Percentiles rank a stretch among this genome's conserved stretches.
These are phyloP conservation scores for Orius laevigatus DNA, from an alignment of 1,140 invertebrate species.

Conservation along the genomic window DNA sequence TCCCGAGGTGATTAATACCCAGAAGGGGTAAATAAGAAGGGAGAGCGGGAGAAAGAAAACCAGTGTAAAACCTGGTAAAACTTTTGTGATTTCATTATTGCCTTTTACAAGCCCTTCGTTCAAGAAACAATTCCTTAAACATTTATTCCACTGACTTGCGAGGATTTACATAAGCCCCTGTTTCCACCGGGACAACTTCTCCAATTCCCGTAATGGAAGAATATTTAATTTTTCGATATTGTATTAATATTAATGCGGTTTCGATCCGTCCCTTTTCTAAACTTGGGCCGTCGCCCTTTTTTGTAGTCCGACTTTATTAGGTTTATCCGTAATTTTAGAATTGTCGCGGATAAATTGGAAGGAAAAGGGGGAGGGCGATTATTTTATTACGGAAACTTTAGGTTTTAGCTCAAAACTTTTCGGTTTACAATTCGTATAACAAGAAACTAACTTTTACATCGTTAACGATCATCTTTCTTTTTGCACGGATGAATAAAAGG, in stretches of 20 bases:
- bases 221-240: slow-evolving; percentile 17
- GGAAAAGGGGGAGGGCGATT: no score
- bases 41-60: neutral
- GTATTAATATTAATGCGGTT: slow-evolving; percentile 15
- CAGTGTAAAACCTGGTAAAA: slow-evolving; percentile 3
- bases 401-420: no score
- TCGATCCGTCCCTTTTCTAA: neutral
- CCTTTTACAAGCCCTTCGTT: slow-evolving; percentile 1
- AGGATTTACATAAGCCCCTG: slow-evolving; percentile 12
- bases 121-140: slow-evolving; percentile 14
- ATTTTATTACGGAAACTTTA: no score
- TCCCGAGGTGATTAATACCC: neutral
- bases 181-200: slow-evolving; percentile 4
- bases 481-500: no score
- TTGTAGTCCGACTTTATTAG: no score
- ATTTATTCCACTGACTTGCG: slow-evolving; percentile 10
- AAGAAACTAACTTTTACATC: no score
- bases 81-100: slow-evolving; percentile 11
- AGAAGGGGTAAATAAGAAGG: neutral
- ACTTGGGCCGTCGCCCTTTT: no score
- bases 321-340: no score
- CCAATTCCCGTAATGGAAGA: slow-evolving; percentile 16
- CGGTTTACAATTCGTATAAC: no score
- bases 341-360: no score
- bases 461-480: no score